Evolutionary conservation across 2,888 invertebrate species (phyloP).

Genomic region (Panzeria rudis): DNA sequence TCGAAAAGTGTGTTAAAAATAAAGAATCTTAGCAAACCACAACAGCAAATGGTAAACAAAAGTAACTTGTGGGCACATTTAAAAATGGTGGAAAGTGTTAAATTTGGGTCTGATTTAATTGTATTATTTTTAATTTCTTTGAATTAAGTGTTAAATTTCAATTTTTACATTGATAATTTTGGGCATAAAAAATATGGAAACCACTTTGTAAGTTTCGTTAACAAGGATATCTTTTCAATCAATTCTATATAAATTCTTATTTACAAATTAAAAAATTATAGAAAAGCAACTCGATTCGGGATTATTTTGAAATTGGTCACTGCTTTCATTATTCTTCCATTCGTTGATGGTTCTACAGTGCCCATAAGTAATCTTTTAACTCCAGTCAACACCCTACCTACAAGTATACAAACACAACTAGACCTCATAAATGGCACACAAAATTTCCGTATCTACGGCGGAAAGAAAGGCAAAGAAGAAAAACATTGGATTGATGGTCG

Average conservation of each 20-base stretch:
- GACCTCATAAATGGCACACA: slow-evolving; percentile 86
- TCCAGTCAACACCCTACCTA: slow-evolving; percentile 38
- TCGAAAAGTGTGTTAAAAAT: not conserved
- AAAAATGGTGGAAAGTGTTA: not conserved
- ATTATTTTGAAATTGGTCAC: not conserved
- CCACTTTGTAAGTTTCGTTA: slow-evolving; percentile 34
- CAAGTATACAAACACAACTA: slow-evolving; percentile 79
- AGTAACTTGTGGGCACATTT: not conserved
- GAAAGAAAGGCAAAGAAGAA: slow-evolving; percentile 85
- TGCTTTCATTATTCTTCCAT: not conserved
- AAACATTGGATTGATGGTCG: slow-evolving; percentile 86
- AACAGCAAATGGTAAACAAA: slow-evolving; percentile 38
- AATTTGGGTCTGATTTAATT: too few relatives aligned
- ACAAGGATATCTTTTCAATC: not conserved
- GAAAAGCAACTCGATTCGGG: not conserved
- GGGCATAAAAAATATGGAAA: slow-evolving; percentile 18
- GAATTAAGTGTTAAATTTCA: not conserved
- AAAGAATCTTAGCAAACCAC: not conserved
- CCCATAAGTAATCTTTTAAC: slow-evolving; percentile 19
- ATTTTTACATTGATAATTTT: not conserved
- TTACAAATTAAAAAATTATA: not conserved
- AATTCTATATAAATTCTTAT: not conserved
- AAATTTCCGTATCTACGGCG: slow-evolving; percentile 84
- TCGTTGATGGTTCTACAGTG: not conserved
- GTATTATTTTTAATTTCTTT: not conserved